Conservation (phyloP, 2,113 vertebrate species). For the Cyanocitta stelleri region DNA sequence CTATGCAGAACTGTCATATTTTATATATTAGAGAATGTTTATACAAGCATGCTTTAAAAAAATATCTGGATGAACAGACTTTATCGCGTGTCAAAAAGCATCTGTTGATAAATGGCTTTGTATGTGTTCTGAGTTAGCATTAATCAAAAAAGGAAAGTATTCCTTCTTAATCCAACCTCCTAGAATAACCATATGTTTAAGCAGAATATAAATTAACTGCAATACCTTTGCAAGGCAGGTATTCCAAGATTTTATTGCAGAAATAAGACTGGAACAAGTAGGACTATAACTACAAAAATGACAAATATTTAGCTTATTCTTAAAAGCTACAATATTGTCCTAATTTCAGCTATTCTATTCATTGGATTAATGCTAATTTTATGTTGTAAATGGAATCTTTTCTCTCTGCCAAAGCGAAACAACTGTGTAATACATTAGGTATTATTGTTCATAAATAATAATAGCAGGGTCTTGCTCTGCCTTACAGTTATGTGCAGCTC, state of each 20-base stretch:
- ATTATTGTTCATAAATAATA: conserved; percentile 11
- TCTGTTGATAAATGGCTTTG: conserved; percentile 42
- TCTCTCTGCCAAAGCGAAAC: neutral
- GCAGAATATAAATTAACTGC: conserved; percentile 32
- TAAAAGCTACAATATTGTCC: neutral
- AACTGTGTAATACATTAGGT: neutral
- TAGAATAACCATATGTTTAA: neutral
- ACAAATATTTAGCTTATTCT: neutral
- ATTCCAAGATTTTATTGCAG: neutral
- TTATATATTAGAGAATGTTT: conserved; percentile 41
- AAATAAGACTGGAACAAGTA: neutral
- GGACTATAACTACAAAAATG: neutral
- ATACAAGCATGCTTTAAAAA: conserved; percentile 18
- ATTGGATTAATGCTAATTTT: neutral
- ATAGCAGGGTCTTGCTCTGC: neutral
- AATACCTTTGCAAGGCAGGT: neutral
- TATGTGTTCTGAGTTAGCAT: conserved; percentile 2
- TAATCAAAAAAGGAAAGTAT: conserved; percentile 30
- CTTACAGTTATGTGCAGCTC: neutral
- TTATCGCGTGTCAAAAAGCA: conserved; percentile 30
- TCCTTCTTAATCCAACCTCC: neutral
- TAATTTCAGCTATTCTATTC: neutral
- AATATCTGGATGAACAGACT: conserved; percentile 21
- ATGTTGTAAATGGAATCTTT: neutral
- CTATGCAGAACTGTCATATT: neutral